Percentiles rank a stretch among this genome's conserved stretches.
phyloP scores from a whole-genome alignment of 2,888 invertebrate species.

The Fragum sueziense region DNA sequence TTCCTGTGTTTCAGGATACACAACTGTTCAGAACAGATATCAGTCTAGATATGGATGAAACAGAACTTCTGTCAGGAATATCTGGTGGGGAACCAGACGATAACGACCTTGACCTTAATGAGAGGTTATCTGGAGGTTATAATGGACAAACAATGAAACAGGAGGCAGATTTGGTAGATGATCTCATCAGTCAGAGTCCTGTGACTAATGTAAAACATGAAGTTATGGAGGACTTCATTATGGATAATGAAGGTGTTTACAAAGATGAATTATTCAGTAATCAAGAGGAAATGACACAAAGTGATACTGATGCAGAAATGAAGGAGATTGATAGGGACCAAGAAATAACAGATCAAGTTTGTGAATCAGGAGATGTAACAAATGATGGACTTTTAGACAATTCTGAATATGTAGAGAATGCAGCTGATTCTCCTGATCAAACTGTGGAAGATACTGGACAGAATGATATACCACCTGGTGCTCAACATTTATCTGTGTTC shows the following conservation, averaged over 20 bases:
- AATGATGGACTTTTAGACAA: neutral
- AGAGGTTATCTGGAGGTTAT: neutral
- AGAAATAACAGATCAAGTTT: no score
- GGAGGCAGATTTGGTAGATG: neutral
- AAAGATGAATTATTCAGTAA: neutral
- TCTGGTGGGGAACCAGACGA: neutral
- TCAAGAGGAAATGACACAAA: neutral
- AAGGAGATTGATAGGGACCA: no score
- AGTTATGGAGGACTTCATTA: neutral
- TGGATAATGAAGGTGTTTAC: neutral
- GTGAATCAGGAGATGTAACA: no score
- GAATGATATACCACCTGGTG: neutral
- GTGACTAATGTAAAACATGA: neutral
- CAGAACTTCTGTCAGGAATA: neutral
- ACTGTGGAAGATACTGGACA: neutral
- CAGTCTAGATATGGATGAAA: neutral
- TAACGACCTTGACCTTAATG: neutral
- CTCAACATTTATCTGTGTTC: neutral
- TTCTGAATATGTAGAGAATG: neutral
- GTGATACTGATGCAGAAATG: neutral
- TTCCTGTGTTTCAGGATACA: constrained; percentile 41
- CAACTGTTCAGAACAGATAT: constrained; percentile 28
- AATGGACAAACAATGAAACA: neutral
- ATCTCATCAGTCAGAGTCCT: neutral
- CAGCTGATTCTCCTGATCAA: neutral